Evolutionary conservation across 2,888 invertebrate genomes (phyloP).

Genomic region (Philhelius pedissequus): DNA sequence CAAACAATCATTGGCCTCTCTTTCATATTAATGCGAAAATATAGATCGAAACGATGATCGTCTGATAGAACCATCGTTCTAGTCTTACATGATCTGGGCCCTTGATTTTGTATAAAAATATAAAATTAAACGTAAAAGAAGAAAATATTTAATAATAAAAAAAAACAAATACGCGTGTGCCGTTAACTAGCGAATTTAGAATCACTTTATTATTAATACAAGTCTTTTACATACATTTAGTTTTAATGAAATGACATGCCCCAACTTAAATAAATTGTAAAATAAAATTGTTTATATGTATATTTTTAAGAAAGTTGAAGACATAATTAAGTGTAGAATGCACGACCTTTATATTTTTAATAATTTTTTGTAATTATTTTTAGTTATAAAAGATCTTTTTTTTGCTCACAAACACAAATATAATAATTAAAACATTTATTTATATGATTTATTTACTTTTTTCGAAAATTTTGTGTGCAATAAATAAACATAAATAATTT

Average conservation of each 20-base stretch:
- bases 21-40: too few species aligned
- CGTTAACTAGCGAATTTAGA: slow-evolving; percentile 49
- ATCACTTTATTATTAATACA: slow-evolving; percentile 31
- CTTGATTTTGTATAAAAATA: slow-evolving; percentile 19
- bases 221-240: slow-evolving; percentile 32
- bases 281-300: slow-evolving; percentile 58
- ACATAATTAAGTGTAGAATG: slow-evolving; percentile 13
- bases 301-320: slow-evolving; percentile 51
- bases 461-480: not conserved
- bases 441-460: not conserved
- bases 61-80: too few species aligned
- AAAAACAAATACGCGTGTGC: not conserved
- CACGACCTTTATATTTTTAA: not conserved
- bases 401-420: not conserved
- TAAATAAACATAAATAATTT: not conserved
- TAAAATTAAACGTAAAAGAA: not conserved
- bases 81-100: too few species aligned
- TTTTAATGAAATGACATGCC: not conserved
- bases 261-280: slow-evolving; percentile 37
- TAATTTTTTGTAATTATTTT: not conserved
- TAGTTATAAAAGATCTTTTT: too few species aligned
- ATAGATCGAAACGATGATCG: too few species aligned
- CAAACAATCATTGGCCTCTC: too few species aligned
- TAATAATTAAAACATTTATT: not conserved
- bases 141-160: not conserved